phyloP scores from a whole-genome alignment of 2,113 vertebrate genomes.

The Corapipo altera region DNA sequence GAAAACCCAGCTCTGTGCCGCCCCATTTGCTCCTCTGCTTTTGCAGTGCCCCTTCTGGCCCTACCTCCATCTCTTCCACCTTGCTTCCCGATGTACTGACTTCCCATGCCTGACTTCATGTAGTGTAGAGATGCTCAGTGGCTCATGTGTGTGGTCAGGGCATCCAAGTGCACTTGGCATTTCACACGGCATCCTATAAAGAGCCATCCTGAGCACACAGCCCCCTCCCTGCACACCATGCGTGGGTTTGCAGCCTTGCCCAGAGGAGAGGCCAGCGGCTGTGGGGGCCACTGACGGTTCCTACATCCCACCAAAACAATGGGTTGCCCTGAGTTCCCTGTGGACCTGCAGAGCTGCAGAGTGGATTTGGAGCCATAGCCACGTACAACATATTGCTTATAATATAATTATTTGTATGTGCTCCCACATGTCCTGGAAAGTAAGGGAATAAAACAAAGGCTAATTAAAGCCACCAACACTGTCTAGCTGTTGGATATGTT shows the following conservation, averaged over 20 bases:
- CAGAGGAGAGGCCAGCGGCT: background rate
- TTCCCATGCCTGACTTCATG: background rate
- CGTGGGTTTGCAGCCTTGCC: background rate
- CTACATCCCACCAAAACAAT: background rate
- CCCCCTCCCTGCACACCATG: background rate
- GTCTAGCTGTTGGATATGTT: fast-evolving
- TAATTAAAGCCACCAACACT: background rate
- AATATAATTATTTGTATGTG: background rate
- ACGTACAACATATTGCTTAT: fast-evolving
- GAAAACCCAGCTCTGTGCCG: fast-evolving
- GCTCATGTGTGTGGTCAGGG: background rate
- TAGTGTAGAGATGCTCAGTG: background rate
- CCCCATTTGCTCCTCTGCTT: fast-evolving
- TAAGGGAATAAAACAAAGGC: background rate
- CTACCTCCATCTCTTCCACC: background rate
- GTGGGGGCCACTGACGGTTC: background rate
- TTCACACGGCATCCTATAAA: background rate
- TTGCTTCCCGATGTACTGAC: fast-evolving
- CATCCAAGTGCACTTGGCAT: background rate
- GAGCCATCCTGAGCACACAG: background rate
- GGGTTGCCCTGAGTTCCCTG: background rate
- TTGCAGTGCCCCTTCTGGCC: background rate
- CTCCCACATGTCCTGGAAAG: background rate
- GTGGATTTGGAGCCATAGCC: background rate
- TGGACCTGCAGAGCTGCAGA: background rate